Conservation (phyloP, 2,113 vertebrate genomes). For the Anser brachyrhynchus region DNA sequence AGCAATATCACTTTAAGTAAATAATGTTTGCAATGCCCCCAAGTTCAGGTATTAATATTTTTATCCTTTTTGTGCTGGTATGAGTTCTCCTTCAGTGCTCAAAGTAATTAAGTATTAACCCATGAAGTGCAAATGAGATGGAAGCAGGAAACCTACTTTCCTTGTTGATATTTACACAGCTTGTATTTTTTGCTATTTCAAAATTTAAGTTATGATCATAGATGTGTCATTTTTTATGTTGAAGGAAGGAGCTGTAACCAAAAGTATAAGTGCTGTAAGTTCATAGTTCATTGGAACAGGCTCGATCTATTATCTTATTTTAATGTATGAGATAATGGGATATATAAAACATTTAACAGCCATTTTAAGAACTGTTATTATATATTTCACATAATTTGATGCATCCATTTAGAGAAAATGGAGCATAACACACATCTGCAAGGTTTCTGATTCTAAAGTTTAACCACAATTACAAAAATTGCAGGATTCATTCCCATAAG, state of each 20-base stretch:
- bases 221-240: neutral
- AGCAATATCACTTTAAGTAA: neutral
- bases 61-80: neutral
- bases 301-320: neutral
- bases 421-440: neutral
- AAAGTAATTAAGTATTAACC: neutral
- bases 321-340: neutral
- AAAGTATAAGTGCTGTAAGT: neutral
- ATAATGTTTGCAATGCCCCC: neutral
- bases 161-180: neutral
- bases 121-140: neutral
- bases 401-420: neutral
- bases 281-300: neutral
- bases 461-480: neutral
- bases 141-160: neutral
- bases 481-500: neutral
- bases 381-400: neutral
- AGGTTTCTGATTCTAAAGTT: neutral
- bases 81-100: neutral
- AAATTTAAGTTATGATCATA: neutral
- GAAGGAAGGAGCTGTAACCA: neutral
- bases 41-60: neutral
- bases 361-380: neutral
- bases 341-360: neutral
- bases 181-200: slow-evolving; percentile 1